Percentiles rank a stretch among this genome's conserved stretches.
Evolutionary conservation across 2,113 vertebrate species (phyloP).

Genomic region (Balaeniceps rex): DNA sequence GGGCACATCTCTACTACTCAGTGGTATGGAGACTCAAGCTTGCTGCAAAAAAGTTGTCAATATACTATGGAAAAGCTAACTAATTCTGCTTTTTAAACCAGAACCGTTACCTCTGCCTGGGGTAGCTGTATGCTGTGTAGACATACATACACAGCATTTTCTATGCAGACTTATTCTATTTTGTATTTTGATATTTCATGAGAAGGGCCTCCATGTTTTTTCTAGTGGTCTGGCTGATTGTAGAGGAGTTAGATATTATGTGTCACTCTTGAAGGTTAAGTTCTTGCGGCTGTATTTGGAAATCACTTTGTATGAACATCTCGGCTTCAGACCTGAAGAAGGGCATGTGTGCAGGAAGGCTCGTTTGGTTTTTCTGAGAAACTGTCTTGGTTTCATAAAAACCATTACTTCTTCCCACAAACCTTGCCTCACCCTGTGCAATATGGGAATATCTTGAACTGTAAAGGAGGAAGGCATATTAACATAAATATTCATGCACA

Average conservation of each 20-base stretch:
- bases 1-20: not conserved
- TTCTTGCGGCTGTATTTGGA: not conserved
- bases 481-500: not conserved
- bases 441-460: not conserved
- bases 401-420: not conserved
- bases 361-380: not conserved
- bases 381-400: not conserved
- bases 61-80: not conserved
- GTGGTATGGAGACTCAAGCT: not conserved
- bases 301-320: not conserved
- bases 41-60: not conserved
- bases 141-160: not conserved
- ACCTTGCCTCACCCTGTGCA: not conserved
- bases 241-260: not conserved
- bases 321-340: not conserved
- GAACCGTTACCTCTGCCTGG: not conserved
- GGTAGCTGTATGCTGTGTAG: not conserved
- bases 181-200: not conserved
- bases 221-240: not conserved
- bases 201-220: not conserved
- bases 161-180: not conserved
- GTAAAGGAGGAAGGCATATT: not conserved
- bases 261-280: not conserved
- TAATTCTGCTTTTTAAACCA: not conserved
- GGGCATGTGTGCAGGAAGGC: not conserved